These are phyloP conservation scores for Pithys albifrons DNA, from an alignment of 2,113 vertebrate species.

Conservation along the genomic window DNA sequence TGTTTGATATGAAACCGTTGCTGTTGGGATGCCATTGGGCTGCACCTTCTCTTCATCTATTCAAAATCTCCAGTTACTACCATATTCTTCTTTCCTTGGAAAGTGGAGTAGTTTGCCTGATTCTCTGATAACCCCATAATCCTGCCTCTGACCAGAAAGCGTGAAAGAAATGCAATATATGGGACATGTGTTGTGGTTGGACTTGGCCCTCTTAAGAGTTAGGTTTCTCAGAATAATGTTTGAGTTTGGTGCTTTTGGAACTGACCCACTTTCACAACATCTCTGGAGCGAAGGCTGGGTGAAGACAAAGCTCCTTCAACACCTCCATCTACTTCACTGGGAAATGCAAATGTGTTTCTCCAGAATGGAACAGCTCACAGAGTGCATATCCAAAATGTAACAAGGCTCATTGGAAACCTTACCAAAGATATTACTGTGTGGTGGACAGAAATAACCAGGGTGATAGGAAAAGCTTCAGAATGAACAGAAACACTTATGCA, in stretches of 20 bases:
- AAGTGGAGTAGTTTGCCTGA: not conserved
- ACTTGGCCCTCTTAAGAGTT: not conserved
- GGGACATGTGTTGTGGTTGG: not conserved
- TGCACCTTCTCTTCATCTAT: not conserved
- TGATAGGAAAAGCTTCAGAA: not conserved
- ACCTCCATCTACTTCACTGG: not conserved
- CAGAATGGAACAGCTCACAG: not conserved
- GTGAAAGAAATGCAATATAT: not conserved
- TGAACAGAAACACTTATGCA: not conserved
- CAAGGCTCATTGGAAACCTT: not conserved
- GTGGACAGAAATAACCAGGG: not conserved
- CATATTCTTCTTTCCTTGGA: not conserved
- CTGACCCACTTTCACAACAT: not conserved
- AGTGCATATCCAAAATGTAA: not conserved
- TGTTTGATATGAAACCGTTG: not conserved
- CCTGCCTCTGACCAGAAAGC: not conserved
- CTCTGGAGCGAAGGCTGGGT: not conserved
- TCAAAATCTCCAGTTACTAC: not conserved
- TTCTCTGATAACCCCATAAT: not conserved
- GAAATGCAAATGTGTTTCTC: not conserved
- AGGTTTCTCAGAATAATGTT: not conserved
- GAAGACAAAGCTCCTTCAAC: not conserved
- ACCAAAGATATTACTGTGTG: not conserved
- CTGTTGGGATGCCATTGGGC: not conserved
- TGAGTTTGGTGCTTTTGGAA: not conserved